Conservation (phyloP, 1,140 invertebrate species). For the Paraescarpia echinospica region DNA sequence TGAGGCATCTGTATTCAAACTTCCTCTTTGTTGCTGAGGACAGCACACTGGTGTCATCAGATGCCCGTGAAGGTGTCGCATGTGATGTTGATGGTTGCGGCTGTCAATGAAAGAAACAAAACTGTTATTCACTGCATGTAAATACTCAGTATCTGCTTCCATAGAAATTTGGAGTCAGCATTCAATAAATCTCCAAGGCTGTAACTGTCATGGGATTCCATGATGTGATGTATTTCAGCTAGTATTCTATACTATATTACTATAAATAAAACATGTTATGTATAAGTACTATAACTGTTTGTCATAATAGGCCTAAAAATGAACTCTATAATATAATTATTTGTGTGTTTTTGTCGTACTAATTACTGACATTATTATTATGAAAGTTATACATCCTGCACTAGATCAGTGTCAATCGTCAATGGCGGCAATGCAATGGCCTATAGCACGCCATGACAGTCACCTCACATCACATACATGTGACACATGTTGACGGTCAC, state of each 20-base stretch:
- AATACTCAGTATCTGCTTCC: background rate
- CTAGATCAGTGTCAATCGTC: too few relatives aligned
- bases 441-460: background rate
- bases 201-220: background rate
- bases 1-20: background rate
- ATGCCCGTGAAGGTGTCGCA: background rate
- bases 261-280: background rate
- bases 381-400: too few relatives aligned
- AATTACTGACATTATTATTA: too few relatives aligned
- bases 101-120: background rate
- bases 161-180: background rate
- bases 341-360: too few relatives aligned
- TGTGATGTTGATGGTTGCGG: background rate
- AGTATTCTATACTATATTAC: background rate
- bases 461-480: background rate
- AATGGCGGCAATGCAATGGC: too few relatives aligned
- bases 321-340: background rate
- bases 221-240: background rate
- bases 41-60: background rate
- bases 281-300: background rate
- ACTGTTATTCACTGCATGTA: background rate
- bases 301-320: background rate
- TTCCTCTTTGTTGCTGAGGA: background rate
- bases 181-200: background rate
- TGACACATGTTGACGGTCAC: background rate